phyloP scores from a whole-genome alignment of 2,888 invertebrate genomes.

The Chouioia cunea region DNA sequence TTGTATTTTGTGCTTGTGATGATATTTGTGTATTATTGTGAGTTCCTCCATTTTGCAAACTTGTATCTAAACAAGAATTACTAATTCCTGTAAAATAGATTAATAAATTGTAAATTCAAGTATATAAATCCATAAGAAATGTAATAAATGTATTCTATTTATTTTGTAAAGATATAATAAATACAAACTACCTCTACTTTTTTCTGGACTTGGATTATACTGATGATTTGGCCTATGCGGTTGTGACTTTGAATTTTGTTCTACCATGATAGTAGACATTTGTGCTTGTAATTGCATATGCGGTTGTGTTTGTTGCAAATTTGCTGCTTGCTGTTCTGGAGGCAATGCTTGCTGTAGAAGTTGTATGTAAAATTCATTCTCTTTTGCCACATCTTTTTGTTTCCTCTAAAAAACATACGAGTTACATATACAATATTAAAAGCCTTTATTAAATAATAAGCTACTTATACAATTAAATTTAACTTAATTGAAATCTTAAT shows the following conservation, averaged over 20 bases:
- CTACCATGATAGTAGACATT: slow-evolving; percentile 56
- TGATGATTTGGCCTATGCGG: slow-evolving; percentile 64
- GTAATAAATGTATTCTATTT: neutral
- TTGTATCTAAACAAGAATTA: slow-evolving; percentile 54
- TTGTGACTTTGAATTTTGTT: slow-evolving; percentile 65
- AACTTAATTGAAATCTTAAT: slow-evolving; percentile 10
- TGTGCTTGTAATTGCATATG: slow-evolving; percentile 60
- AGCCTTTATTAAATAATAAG: neutral
- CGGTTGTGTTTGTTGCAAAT: slow-evolving; percentile 60
- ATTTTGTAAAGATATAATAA: slow-evolving; percentile 52
- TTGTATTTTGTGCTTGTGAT: slow-evolving; percentile 61
- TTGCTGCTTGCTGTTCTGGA: slow-evolving; percentile 70
- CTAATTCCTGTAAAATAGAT: slow-evolving; percentile 37
- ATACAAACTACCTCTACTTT: slow-evolving; percentile 69
- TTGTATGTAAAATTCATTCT: slow-evolving; percentile 95
- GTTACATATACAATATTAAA: slow-evolving; percentile 19
- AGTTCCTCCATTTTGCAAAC: slow-evolving; percentile 64
- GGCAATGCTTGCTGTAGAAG: slow-evolving; percentile 92
- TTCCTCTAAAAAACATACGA: slow-evolving; percentile 74
- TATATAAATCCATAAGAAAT: neutral
- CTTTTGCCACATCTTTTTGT: slow-evolving; percentile 93
- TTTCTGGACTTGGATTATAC: slow-evolving; percentile 69
- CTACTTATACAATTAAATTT: slow-evolving; percentile 10
- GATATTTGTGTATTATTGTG: slow-evolving; percentile 61
- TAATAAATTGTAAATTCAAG: slow-evolving; percentile 19